phyloP scores from a whole-genome alignment of 2,113 vertebrate species.

The Pygoscelis antarcticus region DNA sequence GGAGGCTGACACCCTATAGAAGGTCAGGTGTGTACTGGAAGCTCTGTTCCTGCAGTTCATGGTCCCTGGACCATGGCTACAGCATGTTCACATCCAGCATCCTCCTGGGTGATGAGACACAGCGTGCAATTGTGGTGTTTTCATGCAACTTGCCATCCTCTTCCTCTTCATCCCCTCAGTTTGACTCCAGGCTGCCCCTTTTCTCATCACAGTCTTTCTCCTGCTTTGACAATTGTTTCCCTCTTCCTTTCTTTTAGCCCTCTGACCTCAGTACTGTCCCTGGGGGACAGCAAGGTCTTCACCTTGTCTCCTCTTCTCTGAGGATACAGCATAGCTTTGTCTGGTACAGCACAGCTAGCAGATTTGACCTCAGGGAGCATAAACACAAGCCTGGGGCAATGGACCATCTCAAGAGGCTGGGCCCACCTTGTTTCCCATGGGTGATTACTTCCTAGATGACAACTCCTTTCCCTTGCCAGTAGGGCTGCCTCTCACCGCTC shows the following conservation, averaged over 20 bases:
- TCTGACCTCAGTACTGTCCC: neutral
- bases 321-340: neutral
- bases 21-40: neutral
- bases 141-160: neutral
- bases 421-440: neutral
- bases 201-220: neutral
- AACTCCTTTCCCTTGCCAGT: neutral
- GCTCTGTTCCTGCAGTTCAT: neutral
- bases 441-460: neutral
- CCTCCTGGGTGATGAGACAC: neutral
- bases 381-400: neutral
- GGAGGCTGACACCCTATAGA: neutral
- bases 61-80: neutral
- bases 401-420: neutral
- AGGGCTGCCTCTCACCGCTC: neutral
- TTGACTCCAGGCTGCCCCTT: neutral
- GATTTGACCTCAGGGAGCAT: neutral
- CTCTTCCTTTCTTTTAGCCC: neutral
- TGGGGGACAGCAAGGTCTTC: neutral
- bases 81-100: neutral
- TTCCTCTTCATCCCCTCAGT: rapidly evolving
- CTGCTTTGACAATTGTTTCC: neutral
- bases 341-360: neutral
- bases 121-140: neutral
- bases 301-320: neutral